Conservation (phyloP, 1,140 invertebrate genomes). For the Camponotus vicinus region DNA sequence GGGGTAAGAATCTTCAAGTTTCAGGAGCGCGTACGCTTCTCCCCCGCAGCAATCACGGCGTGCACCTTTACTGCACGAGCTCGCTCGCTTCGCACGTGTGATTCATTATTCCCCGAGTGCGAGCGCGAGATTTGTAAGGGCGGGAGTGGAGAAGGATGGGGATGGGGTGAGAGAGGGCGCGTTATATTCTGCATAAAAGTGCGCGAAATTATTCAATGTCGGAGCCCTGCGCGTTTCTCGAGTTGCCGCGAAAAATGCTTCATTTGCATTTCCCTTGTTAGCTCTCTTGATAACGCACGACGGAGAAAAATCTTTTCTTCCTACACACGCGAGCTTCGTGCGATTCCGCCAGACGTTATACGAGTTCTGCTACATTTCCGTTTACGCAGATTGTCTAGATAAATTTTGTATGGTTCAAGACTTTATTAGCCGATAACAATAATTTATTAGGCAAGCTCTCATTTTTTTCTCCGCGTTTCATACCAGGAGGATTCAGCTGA, state of each 20-base stretch:
- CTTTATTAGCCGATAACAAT: not conserved
- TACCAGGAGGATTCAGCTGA: no score
- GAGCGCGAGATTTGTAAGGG: constrained; percentile 41
- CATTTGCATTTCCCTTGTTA: constrained; percentile 57
- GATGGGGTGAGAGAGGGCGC: not conserved
- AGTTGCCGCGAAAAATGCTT: constrained; percentile 51
- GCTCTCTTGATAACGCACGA: constrained; percentile 54
- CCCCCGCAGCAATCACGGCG: not conserved
- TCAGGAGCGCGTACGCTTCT: constrained; percentile 31
- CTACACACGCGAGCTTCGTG: constrained; percentile 11
- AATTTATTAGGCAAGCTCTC: no score
- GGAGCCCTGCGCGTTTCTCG: constrained; percentile 1
- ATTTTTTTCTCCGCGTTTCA: not conserved
- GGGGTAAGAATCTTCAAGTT: constrained; percentile 55
- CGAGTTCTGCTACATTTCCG: constrained; percentile 11
- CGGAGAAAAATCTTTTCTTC: constrained; percentile 34
- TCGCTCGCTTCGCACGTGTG: constrained; percentile 22
- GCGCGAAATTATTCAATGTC: constrained; percentile 57
- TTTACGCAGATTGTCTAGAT: not conserved
- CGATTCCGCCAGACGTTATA: constrained; percentile 6
- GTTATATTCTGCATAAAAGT: constrained; percentile 57
- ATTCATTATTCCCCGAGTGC: constrained; percentile 56
- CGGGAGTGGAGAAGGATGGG: no score
- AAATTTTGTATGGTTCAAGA: not conserved
- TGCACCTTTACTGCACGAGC: not conserved